Base-by-base conservation (phyloP, 1,140 invertebrate species). In the Metopolophium dirhodum region DNA sequence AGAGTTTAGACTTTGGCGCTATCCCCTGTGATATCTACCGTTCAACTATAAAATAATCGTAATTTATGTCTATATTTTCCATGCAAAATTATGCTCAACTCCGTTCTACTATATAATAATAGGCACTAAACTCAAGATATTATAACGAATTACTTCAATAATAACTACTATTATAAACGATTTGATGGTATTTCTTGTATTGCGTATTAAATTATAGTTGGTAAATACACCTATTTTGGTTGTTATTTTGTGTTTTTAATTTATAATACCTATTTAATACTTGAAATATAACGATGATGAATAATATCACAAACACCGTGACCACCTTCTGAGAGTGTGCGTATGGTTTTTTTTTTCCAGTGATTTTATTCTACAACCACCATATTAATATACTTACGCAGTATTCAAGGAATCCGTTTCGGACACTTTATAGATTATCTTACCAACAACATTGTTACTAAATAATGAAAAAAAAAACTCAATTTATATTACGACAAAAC, bases 401-500 rank as follows among this genome's bases (percentile, higher is more conserved):
- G 4, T 68, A n/a, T 54, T 54, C 20, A 4, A 54, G 20, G 51
- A 54, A 54, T 54, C 0, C 51, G 51, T 54, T 54, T 54, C 22
- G 7, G 0, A 54, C 20, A 54, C 20, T 22, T 22, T 23, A 1
- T 22, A 54, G 51, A 54, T 23, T 54, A 26, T 11, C 23, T 57
- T 57, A 57, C 7, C 2, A 2, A 30, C 11, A 35, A 77, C 14
- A 77, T n/a, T 35, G 4, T 23, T 77, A n/a, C 4, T 18, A 68
- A 18, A 68, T n/a, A n/a, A 22, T 23, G 20, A 77, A 77, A 35
- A n/a, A n/a, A 35, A 20, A 77, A n/a, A n/a, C 18, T n/a, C 9
- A 2, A 77, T 2, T 14, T 1, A n/a, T n/a, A 3, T n/a, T 7
- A 18, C 0, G 30, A n/a, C 30, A n/a, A 68, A 68, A n/a, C 0